Conservation (phyloP, 1,140 invertebrate species). For the Cotesia glomerata region DNA sequence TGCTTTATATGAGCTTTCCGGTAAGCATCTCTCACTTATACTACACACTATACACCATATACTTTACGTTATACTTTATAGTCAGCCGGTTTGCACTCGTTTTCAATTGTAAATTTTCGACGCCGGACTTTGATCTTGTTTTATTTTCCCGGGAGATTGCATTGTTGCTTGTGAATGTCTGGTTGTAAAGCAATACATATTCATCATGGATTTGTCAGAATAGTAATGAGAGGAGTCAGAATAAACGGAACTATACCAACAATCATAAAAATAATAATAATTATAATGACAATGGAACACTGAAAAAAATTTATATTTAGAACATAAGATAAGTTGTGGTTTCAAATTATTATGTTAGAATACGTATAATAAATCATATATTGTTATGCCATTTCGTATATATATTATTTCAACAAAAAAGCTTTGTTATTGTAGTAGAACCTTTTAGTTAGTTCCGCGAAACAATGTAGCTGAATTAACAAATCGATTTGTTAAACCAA, state of each 20-base stretch:
- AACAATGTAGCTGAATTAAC: too few relatives aligned
- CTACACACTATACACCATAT: not conserved
- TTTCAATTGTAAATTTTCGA: conserved; percentile 24
- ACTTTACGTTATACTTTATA: not conserved
- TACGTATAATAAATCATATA: too few relatives aligned
- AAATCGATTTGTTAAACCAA: too few relatives aligned
- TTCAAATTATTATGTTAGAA: too few relatives aligned
- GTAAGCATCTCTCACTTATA: not conserved
- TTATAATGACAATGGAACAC: not conserved
- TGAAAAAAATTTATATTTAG: too few relatives aligned
- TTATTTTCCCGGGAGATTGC: not conserved
- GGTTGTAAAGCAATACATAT: conserved; percentile 3
- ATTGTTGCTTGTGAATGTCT: conserved; percentile 13
- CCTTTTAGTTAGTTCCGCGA: too few relatives aligned
- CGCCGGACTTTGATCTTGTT: not conserved
- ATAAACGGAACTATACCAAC: not conserved
- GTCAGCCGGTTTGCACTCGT: not conserved
- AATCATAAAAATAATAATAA: not conserved
- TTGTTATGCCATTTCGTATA: too few relatives aligned
- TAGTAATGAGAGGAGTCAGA: not conserved
- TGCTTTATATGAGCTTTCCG: not conserved
- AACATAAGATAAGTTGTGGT: too few relatives aligned
- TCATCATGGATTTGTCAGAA: conserved; percentile 4
- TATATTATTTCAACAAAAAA: too few relatives aligned
- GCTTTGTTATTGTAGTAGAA: too few relatives aligned